These are phyloP conservation scores for Agrotis segetum DNA, from an alignment of 2,888 invertebrate genomes.

Conservation along the genomic window DNA sequence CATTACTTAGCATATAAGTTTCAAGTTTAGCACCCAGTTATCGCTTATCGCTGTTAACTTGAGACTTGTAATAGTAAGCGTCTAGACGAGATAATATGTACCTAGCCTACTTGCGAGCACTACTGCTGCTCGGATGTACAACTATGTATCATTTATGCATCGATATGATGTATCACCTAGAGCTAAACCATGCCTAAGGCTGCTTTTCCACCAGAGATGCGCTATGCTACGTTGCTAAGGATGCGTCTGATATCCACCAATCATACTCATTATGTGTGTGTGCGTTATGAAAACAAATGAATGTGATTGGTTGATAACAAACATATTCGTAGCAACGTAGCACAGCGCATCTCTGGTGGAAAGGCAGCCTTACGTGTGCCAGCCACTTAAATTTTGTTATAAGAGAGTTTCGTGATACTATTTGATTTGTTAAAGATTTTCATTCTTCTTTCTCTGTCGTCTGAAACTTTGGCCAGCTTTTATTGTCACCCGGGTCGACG, in stretches of 20 bases:
- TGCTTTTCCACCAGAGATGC: too few relatives aligned
- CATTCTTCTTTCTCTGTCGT: too few relatives aligned
- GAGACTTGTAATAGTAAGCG: conserved; percentile 10
- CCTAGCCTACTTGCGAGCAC: conserved; percentile 16
- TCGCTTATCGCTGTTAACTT: conserved; percentile 29
- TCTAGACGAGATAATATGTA: conserved; percentile 35
- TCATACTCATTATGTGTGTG: too few relatives aligned
- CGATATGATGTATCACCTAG: conserved; percentile 13
- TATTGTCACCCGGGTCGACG: too few relatives aligned
- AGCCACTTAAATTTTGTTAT: neutral
- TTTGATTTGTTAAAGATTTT: neutral
- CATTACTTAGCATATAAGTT: neutral
- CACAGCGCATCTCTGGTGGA: too few relatives aligned
- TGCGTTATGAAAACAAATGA: too few relatives aligned
- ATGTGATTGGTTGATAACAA: too few relatives aligned
- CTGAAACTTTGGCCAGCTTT: too few relatives aligned
- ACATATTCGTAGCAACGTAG: too few relatives aligned
- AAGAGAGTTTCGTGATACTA: neutral
- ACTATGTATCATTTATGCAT: neutral
- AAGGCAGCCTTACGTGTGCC: neutral
- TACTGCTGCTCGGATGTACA: conserved; percentile 6
- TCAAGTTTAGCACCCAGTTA: neutral
- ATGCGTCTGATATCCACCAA: too few relatives aligned
- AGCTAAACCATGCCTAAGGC: neutral
- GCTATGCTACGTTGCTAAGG: too few relatives aligned